Base-by-base conservation (phyloP, 2,888 invertebrate species). In the Lycocerus yunnanus region DNA sequence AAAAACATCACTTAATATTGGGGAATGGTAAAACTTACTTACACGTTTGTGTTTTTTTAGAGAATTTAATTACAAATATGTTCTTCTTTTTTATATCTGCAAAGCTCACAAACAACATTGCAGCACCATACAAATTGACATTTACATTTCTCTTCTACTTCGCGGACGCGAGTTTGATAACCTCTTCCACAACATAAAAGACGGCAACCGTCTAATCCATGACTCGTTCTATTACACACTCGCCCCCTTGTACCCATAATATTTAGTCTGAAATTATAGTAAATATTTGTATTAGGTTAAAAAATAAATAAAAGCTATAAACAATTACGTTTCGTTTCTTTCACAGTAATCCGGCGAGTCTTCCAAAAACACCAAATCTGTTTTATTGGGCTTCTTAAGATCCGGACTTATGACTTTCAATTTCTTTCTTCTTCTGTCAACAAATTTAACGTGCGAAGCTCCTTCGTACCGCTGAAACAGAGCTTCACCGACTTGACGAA, bases 61-160 rank as follows among this genome's bases (percentile, higher is more conserved):
- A 43, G n/a, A 68, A 18, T 43, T 89, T 90, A 96, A 88, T 96
- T 96, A 88, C 96, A 96, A 84, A 94, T 93, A 84, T 96, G 94
- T 83, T 95, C 94, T 83, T 96, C 95, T 79, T 92, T 91, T 83
- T 92, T 93, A 82, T 92, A 92, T 79, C 92, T 90, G 87, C 96
- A 97, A 77, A 92, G 90, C 84, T 95, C 93, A 88, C 97, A 97
- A 82, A 93, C 92, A 2, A 97, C 96, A 79, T 92, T 90, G 87
- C 97, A 97, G 88, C 97, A 97, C 96, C 96, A 97, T 75, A 95
- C 94, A 85, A 97, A 97, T 80, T 93, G 92, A 86, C 97, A 97
- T 83, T 93, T 92, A 88, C 97, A 97, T 86, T 96, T 95, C 84
- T 96, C 95, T 82, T 93, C 93, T 75, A 95, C 94, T 82, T 95